These are phyloP conservation scores for Limnephilus lunatus DNA, from an alignment of 2,888 invertebrate genomes.

Conservation along the genomic window DNA sequence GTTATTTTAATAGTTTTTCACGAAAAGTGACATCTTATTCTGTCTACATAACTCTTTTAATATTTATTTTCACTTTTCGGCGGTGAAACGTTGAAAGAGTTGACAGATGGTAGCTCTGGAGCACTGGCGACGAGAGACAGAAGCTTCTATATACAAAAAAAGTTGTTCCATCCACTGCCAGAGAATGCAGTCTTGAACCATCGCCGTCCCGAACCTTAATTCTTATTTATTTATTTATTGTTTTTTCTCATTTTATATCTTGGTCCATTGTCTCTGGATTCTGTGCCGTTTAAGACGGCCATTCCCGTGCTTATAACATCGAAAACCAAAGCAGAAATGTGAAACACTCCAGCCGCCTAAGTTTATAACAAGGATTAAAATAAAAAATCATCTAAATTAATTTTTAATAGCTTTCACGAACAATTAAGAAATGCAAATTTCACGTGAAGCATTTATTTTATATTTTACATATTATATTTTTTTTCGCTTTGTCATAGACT, in stretches of 20 bases:
- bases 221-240: background rate
- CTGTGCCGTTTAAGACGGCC: background rate
- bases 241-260: background rate
- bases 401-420: background rate
- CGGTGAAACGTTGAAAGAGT: background rate
- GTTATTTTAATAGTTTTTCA: background rate
- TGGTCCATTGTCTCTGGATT: constrained; percentile 7
- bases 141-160: constrained; percentile 4
- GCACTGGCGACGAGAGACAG: background rate
- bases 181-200: constrained; percentile 21
- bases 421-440: background rate
- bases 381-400: too few relatives aligned
- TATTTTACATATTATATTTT: too few relatives aligned
- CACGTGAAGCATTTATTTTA: background rate
- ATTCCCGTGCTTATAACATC: background rate
- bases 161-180: constrained; percentile 3
- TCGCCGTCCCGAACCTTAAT: constrained; percentile 3
- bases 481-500: too few relatives aligned
- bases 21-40: background rate
- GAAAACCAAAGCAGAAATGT: background rate
- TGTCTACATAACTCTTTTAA: background rate
- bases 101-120: constrained; percentile 21
- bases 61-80: background rate
- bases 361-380: background rate
- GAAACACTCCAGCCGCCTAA: background rate